Evolutionary conservation across 2,888 invertebrate genomes (phyloP).

Genomic region (Ormyrus nitidulus): DNA sequence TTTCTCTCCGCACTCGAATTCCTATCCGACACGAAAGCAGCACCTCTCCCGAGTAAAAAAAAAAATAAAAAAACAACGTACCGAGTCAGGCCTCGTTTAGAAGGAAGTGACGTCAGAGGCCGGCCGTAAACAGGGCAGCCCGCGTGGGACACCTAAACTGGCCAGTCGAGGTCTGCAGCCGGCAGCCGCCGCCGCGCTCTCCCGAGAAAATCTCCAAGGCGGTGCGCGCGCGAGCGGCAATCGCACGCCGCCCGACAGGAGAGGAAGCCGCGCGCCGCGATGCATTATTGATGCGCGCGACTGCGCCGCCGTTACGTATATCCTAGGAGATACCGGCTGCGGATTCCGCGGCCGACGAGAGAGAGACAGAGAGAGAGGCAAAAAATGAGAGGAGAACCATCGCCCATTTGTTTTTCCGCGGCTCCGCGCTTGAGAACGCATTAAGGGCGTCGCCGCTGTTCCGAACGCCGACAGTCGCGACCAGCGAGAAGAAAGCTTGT

Average conservation of each 20-base stretch:
- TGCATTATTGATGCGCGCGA: conserved; percentile 69
- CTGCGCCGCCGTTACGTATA: background rate
- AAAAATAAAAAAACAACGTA: conserved; percentile 12
- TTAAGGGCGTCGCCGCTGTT: conserved; percentile 16
- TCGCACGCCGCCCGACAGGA: conserved; percentile 54
- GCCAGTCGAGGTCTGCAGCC: conserved; percentile 18
- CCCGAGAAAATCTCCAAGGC: conserved; percentile 24
- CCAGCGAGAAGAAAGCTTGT: background rate
- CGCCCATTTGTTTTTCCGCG: conserved; percentile 13
- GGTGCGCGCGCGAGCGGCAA: conserved; percentile 5
- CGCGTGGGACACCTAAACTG: conserved; percentile 51
- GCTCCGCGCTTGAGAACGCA: conserved; percentile 1
- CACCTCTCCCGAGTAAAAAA: background rate
- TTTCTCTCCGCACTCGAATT: background rate
- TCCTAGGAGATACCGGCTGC: no score
- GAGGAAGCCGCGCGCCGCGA: conserved; percentile 66
- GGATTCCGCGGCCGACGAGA: no score
- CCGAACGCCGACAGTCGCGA: background rate
- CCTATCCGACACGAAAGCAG: background rate
- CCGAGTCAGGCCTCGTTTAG: conserved; percentile 61
- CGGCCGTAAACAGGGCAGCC: conserved; percentile 33
- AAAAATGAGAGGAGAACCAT: conserved; percentile 1
- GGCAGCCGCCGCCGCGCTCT: background rate
- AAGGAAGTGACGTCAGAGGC: conserved; percentile 71
- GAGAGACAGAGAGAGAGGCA: background rate